Evolutionary conservation across 2,888 invertebrate genomes (phyloP).

Genomic region (Andrena minutula): DNA sequence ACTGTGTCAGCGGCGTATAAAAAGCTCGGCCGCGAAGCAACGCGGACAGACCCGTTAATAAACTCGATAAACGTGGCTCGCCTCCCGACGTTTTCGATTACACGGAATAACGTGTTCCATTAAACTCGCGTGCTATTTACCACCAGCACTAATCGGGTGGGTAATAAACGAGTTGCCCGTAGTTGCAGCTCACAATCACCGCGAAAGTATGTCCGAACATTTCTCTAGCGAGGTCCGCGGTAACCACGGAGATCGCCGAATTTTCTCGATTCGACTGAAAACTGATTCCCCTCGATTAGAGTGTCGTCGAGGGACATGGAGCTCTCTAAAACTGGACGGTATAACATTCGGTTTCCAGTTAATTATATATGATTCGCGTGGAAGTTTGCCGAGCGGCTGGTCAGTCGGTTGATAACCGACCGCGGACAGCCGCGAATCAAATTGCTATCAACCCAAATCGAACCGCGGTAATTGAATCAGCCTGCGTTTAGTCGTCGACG

Average conservation of each 20-base stretch:
- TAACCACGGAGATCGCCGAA: too few species aligned
- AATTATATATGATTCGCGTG: slow-evolving; percentile 28
- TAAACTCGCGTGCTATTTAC: not conserved
- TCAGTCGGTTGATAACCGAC: slow-evolving; percentile 13
- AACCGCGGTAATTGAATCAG: slow-evolving; percentile 29
- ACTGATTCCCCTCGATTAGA: slow-evolving; percentile 20
- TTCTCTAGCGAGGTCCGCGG: too few species aligned
- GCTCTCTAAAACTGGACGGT: not conserved
- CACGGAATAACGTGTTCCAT: slow-evolving; percentile 38
- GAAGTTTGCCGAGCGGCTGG: slow-evolving; percentile 1
- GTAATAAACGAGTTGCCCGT: too few species aligned
- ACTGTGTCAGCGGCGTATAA: slow-evolving; percentile 38
- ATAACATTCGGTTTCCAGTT: slow-evolving; percentile 1
- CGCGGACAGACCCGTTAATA: slow-evolving; percentile 30
- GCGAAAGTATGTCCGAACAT: too few species aligned
- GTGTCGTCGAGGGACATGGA: slow-evolving; percentile 8
- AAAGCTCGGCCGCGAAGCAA: slow-evolving; percentile 16
- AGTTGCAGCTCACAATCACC: too few species aligned
- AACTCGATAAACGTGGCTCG: slow-evolving; percentile 44
- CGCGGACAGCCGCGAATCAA: slow-evolving; percentile 16
- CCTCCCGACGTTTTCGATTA: slow-evolving; percentile 42
- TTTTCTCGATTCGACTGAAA: too few species aligned
- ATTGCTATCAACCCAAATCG: slow-evolving; percentile 33
- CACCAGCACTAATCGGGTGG: too few species aligned
- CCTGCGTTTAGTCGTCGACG: slow-evolving; percentile 28